phyloP scores from a whole-genome alignment of 2,113 vertebrate genomes.

The Tympanuchus pallidicinctus region DNA sequence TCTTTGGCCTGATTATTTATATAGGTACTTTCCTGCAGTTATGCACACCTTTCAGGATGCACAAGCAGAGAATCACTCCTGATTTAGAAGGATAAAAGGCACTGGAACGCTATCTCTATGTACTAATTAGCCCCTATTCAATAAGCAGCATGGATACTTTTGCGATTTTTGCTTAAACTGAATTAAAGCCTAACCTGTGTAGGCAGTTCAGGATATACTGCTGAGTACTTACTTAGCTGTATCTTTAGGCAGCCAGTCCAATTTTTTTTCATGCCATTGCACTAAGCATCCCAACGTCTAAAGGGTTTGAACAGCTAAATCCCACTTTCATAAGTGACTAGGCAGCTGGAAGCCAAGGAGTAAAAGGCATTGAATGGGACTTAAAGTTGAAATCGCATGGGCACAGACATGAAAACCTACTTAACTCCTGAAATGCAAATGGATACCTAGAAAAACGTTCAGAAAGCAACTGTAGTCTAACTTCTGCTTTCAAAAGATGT shows the following conservation, averaged over 20 bases:
- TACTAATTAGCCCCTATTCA: not conserved
- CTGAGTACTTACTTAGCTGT: not conserved
- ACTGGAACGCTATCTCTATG: not conserved
- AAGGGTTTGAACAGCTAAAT: conserved; percentile 4
- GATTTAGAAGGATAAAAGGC: not conserved
- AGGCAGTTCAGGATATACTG: not conserved
- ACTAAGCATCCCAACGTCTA: not conserved
- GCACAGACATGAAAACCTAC: not conserved
- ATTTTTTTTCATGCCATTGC: not conserved
- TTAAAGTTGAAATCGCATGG: not conserved
- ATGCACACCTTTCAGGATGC: not conserved
- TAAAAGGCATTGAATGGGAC: not conserved
- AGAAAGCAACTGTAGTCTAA: not conserved
- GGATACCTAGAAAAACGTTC: not conserved
- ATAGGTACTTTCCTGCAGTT: not conserved
- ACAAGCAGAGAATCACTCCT: not conserved
- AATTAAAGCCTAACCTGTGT: not conserved
- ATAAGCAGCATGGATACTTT: not conserved
- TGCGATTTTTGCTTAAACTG: not conserved
- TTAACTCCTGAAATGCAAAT: not conserved
- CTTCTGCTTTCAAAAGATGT: not conserved
- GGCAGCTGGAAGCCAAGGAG: not conserved
- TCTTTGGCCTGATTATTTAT: too few relatives aligned
- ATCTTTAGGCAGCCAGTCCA: not conserved
- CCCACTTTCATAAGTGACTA: not conserved